Evolutionary conservation across 2,888 invertebrate species (phyloP).

Genomic region (Cheilosia variabilis): DNA sequence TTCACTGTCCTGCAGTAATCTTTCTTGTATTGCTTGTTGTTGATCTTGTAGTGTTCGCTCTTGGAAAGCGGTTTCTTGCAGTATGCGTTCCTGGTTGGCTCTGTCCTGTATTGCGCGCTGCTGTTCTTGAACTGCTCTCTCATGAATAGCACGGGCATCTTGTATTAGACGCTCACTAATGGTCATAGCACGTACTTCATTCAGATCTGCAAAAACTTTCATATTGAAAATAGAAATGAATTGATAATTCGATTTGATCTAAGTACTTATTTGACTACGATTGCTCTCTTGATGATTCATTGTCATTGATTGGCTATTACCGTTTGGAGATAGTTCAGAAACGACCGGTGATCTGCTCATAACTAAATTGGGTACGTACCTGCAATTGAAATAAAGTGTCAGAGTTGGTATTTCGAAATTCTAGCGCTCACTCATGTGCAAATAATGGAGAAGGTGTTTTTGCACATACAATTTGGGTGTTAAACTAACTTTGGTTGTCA

Average conservation of each 20-base stretch:
- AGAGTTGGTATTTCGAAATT: neutral
- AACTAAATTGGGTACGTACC: conserved; percentile 77
- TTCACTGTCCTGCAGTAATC: conserved; percentile 76
- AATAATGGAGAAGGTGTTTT: too few relatives aligned
- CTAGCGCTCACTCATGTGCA: too few relatives aligned
- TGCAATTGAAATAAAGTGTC: conserved; percentile 56
- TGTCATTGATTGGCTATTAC: conserved; percentile 74
- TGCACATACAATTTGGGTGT: too few relatives aligned
- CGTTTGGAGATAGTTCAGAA: conserved; percentile 77
- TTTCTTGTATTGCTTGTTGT: conserved; percentile 75
- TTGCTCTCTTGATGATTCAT: conserved; percentile 75
- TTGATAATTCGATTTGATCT: neutral
- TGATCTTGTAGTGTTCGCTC: conserved; percentile 76
- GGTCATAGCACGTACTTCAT: conserved; percentile 72
- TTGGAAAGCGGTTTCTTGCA: conserved; percentile 75
- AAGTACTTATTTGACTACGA: conserved; percentile 75
- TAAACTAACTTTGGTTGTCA: too few relatives aligned
- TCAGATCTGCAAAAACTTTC: conserved; percentile 61
- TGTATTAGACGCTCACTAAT: conserved; percentile 77
- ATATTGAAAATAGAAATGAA: conserved; percentile 5
- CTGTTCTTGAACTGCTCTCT: conserved; percentile 76
- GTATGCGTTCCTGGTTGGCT: conserved; percentile 73
- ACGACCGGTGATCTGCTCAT: conserved; percentile 77
- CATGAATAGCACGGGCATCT: conserved; percentile 73
- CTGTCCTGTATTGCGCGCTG: conserved; percentile 75